Percentiles rank a stretch among this genome's conserved stretches.
phyloP scores from a whole-genome alignment of 2,797 vertebrate species.

The Clarias fuscus region DNA sequence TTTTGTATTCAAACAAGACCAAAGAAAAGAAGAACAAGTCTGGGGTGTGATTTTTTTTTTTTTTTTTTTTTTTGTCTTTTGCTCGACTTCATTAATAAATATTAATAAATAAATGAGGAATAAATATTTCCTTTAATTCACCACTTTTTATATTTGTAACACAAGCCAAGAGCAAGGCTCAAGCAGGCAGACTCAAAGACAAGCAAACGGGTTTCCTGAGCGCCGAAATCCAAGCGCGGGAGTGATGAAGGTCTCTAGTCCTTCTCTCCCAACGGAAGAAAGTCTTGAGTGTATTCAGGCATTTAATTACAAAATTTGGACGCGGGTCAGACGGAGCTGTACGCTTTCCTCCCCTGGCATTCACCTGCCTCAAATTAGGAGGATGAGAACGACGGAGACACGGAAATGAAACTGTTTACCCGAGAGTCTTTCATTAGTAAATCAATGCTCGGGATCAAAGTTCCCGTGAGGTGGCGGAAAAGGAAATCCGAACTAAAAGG shows the following conservation, averaged over 20 bases:
- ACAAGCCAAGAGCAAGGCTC: conserved; percentile 33
- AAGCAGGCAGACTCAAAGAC: conserved; percentile 44
- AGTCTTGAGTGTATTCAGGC: conserved; percentile 38
- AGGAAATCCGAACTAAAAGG: conserved; percentile 48
- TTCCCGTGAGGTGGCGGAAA: conserved; percentile 18
- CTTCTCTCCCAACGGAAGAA: conserved; percentile 25
- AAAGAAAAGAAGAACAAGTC: not conserved
- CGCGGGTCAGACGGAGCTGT: conserved; percentile 38
- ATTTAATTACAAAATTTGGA: conserved; percentile 55
- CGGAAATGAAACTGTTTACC: conserved; percentile 55
- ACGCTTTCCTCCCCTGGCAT: conserved; percentile 31
- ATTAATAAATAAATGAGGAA: not conserved
- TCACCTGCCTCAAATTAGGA: conserved; percentile 53
- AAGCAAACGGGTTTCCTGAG: conserved; percentile 41
- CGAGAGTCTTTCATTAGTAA: conserved; percentile 52
- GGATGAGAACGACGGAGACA: conserved; percentile 43
- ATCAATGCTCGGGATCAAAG: conserved; percentile 51
- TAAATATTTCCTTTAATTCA: not conserved
- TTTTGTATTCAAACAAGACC: not conserved
- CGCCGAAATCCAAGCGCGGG: conserved; percentile 49
- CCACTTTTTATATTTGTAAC: not conserved
- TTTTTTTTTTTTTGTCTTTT: not conserved
- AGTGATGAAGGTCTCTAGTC: conserved; percentile 34
- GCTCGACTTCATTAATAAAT: not conserved
- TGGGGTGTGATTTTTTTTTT: not conserved